A percentile compares a stretch with the other conserved stretches of the same genome.
Evolutionary conservation across 2,888 invertebrate species (phyloP).

Genomic region (Heliconius hortense): DNA sequence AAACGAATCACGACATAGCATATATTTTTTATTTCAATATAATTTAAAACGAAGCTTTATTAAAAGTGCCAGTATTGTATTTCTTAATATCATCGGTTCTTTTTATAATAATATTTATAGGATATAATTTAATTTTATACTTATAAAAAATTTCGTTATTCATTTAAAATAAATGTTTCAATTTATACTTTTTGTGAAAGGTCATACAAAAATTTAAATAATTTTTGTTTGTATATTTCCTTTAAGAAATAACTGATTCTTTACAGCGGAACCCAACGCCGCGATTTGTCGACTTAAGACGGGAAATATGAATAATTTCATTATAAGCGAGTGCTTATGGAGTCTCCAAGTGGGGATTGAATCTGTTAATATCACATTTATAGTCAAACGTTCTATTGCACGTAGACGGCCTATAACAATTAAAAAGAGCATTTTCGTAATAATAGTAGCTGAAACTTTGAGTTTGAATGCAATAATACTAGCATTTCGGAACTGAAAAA

Average conservation of each 20-base stretch:
- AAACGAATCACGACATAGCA: background rate
- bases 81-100: slow-evolving; percentile 1
- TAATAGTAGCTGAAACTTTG: background rate
- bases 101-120: background rate
- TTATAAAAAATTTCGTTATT: background rate
- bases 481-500: background rate
- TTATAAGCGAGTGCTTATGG: too few species aligned
- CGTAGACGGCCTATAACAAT: background rate
- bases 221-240: too few species aligned
- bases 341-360: too few species aligned
- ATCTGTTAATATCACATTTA: background rate
- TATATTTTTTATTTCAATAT: slow-evolving; percentile 9
- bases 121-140: slow-evolving; percentile 2
- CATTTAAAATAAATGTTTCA: background rate
- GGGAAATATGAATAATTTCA: too few species aligned
- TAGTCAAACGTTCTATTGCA: background rate
- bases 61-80: background rate
- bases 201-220: too few species aligned
- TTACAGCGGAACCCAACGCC: too few species aligned
- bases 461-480: too few species aligned
- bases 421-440: background rate
- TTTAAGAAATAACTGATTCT: too few species aligned
- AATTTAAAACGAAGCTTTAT: slow-evolving; percentile 9
- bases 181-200: background rate
- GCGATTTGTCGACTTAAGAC: too few species aligned